These are phyloP conservation scores for Melinopterus prodromus DNA, from an alignment of 2,888 invertebrate genomes.

Conservation along the genomic window DNA sequence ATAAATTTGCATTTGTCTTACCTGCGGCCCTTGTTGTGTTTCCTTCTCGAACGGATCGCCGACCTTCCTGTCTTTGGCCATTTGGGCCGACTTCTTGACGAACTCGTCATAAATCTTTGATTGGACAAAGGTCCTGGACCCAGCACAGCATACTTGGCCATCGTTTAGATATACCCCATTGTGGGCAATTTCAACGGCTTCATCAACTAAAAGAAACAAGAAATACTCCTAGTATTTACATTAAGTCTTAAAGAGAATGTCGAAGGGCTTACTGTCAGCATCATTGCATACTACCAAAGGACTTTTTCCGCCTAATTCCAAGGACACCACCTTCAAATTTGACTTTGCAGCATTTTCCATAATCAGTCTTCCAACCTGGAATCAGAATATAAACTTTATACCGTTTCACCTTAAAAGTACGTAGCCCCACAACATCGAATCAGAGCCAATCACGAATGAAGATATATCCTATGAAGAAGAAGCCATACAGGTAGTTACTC, in stretches of 20 bases:
- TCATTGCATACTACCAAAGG: conserved; percentile 86
- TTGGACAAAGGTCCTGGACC: conserved; percentile 89
- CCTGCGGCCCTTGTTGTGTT: conserved; percentile 84
- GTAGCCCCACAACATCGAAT: no score
- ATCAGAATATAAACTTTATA: conserved; percentile 52
- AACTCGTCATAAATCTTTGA: conserved; percentile 88
- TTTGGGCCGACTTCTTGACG: conserved; percentile 74
- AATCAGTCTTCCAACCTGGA: conserved; percentile 66
- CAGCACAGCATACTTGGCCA: conserved; percentile 86
- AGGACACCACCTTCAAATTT: conserved; percentile 82
- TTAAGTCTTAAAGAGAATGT: neutral
- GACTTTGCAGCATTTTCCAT: conserved; percentile 74
- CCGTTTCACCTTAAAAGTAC: conserved; percentile 43
- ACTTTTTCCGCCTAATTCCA: conserved; percentile 92
- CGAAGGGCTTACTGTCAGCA: conserved; percentile 71
- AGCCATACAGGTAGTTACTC: no score
- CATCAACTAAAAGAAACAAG: conserved; percentile 61
- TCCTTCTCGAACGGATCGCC: conserved; percentile 81
- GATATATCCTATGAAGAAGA: no score
- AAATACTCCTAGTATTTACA: neutral
- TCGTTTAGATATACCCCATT: conserved; percentile 76
- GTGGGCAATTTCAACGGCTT: conserved; percentile 71
- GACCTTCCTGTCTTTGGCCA: conserved; percentile 75
- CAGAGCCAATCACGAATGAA: no score
- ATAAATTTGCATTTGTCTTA: conserved; percentile 50